A percentile compares a stretch with the other conserved stretches of the same genome.
These are phyloP conservation scores for Pristiophorus japonicus DNA, from an alignment of 2,113 vertebrate species.

Conservation along the genomic window DNA sequence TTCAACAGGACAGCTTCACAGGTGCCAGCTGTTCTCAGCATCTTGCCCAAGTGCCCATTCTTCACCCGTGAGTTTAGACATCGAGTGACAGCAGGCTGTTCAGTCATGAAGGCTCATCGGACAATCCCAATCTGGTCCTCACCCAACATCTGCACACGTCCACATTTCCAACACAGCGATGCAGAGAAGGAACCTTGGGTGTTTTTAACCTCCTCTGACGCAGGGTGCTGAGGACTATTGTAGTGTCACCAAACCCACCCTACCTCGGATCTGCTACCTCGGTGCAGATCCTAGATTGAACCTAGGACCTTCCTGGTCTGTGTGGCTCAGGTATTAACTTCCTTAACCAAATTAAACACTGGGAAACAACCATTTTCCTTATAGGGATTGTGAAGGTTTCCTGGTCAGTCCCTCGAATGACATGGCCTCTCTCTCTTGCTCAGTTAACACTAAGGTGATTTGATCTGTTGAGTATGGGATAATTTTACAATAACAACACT, in stretches of 20 bases:
- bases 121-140: background rate
- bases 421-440: background rate
- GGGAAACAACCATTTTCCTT: background rate
- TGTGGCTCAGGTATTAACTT: background rate
- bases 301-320: background rate
- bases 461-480: background rate
- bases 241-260: background rate
- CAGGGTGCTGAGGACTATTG: background rate
- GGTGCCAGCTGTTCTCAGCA: background rate
- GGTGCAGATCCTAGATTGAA: background rate
- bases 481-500: background rate
- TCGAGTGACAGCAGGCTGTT: background rate
- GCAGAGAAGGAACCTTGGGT: background rate
- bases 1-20: background rate
- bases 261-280: background rate
- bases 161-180: background rate
- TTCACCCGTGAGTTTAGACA: background rate
- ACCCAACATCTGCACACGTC: background rate
- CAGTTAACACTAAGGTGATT: background rate
- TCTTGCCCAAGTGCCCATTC: background rate
- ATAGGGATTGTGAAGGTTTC: background rate
- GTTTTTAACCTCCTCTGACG: background rate
- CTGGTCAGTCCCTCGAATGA: background rate
- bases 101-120: background rate
- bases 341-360: too few relatives aligned